Percentiles rank a stretch among this genome's conserved stretches.
phyloP scores from a whole-genome alignment of 1,140 invertebrate species.

The Drosophila suzukii region DNA sequence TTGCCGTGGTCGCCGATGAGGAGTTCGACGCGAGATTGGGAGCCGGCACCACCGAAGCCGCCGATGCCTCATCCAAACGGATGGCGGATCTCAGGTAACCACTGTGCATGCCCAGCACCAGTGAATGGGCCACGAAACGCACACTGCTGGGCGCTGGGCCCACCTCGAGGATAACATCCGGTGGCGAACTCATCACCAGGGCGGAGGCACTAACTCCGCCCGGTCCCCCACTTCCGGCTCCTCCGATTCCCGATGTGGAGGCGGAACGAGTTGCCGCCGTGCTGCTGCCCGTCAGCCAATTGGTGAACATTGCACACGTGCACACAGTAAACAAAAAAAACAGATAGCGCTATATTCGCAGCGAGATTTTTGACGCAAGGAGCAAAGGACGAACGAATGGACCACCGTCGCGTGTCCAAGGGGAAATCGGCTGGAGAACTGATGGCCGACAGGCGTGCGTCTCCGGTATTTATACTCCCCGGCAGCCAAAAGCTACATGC shows the following conservation, averaged over 20 bases:
- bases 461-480: constrained; percentile 67
- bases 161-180: constrained; percentile 88
- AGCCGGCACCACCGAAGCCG: not conserved
- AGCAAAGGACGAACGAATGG: not conserved
- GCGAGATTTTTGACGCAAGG: constrained; percentile 10
- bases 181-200: constrained; percentile 83
- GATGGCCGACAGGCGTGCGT: constrained; percentile 63
- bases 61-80: constrained; percentile 64
- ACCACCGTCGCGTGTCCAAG: constrained; percentile 50
- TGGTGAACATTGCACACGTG: constrained; percentile 76
- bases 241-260: constrained; percentile 16
- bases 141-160: constrained; percentile 86
- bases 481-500: constrained; percentile 10
- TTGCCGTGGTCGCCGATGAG: not conserved
- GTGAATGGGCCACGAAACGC: constrained; percentile 89
- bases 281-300: constrained; percentile 80
- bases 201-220: constrained; percentile 45
- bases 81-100: constrained; percentile 88
- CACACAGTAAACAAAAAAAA: constrained; percentile 24
- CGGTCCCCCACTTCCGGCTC: constrained; percentile 18
- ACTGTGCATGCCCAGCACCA: constrained; percentile 89
- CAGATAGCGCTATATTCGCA: not conserved
- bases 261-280: constrained; percentile 12
- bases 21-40: constrained; percentile 49
- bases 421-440: constrained; percentile 71